Percentiles rank a stretch among this genome's conserved stretches.
Evolutionary conservation across 2,797 vertebrate genomes (phyloP).

Genomic region (Sitta carolinensis): DNA sequence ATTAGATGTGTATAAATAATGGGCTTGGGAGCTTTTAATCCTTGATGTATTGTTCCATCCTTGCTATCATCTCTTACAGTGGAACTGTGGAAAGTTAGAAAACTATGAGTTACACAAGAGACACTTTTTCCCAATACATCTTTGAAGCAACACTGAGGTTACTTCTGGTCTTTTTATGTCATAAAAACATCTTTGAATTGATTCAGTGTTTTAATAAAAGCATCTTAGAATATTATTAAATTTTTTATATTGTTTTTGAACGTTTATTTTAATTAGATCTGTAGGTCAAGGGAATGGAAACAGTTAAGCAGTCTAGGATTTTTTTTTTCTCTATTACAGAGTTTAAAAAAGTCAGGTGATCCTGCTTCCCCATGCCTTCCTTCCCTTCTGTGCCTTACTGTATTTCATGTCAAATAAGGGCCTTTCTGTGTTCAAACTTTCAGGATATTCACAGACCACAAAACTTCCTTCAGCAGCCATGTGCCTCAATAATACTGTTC

Average conservation of each 20-base stretch:
- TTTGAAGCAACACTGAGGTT: background rate
- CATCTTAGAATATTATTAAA: background rate
- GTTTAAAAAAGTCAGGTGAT: background rate
- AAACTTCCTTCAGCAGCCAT: background rate
- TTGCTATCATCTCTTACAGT: background rate
- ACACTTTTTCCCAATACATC: background rate
- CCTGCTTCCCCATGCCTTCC: background rate
- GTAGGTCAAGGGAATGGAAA: background rate
- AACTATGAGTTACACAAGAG: background rate
- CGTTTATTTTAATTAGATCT: background rate
- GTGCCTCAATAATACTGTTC: background rate
- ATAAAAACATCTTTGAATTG: background rate
- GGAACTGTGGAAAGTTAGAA: background rate
- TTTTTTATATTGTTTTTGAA: background rate
- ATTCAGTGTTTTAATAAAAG: background rate
- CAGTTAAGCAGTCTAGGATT: background rate
- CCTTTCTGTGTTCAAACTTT: background rate
- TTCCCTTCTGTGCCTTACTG: background rate
- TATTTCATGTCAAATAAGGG: background rate
- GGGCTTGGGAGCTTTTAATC: background rate
- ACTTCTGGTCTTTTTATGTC: background rate
- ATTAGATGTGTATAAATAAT: background rate
- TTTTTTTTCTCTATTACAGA: background rate
- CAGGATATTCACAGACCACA: background rate
- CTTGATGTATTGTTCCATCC: background rate